A percentile compares a stretch with the other conserved stretches of the same genome.
Evolutionary conservation across 2,113 vertebrate species (phyloP).

Genomic region (Microtus montanus): DNA sequence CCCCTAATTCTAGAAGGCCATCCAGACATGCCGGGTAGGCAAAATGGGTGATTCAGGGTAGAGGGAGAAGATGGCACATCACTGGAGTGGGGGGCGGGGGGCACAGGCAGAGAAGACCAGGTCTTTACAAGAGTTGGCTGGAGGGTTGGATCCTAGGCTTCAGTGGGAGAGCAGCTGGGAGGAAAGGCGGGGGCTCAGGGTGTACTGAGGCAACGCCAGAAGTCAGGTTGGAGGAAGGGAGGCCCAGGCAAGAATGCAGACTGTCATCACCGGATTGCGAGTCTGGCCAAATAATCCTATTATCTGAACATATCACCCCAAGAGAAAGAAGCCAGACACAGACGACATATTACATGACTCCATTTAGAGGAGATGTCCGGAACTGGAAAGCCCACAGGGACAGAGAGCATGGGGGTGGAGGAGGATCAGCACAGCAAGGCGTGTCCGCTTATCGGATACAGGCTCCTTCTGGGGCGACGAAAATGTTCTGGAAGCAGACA

Average conservation of each 20-base stretch:
- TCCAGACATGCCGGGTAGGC: neutral
- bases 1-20: neutral
- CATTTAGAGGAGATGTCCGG: neutral
- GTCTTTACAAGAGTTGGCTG: neutral
- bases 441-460: neutral
- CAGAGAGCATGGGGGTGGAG: neutral
- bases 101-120: neutral
- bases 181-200: neutral
- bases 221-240: neutral
- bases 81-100: neutral
- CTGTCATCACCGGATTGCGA: neutral
- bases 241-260: neutral
- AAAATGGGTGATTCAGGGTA: neutral
- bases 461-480: neutral
- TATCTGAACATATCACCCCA: neutral
- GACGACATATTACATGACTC: neutral
- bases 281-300: neutral
- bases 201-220: neutral
- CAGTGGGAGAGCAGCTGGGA: rapidly evolving
- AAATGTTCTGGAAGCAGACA: neutral
- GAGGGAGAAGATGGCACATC: neutral
- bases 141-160: neutral
- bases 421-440: too few species aligned
- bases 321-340: slow-evolving; percentile 26
- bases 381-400: neutral